phyloP scores from a whole-genome alignment of 2,113 vertebrate species.

The Alethe diademata region DNA sequence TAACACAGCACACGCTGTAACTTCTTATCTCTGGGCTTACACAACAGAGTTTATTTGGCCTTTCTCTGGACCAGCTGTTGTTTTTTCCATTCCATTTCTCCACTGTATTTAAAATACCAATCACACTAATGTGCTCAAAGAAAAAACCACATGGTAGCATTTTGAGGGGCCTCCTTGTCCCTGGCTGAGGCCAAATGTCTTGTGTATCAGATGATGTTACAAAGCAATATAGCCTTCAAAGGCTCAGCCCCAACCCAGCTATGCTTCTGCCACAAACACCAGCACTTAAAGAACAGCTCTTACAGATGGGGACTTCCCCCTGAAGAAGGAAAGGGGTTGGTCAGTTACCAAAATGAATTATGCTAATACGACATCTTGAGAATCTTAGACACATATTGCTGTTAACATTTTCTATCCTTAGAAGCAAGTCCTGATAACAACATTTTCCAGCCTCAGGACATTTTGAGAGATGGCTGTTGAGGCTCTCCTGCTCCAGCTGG shows the following conservation, averaged over 20 bases:
- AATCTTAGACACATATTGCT: not conserved
- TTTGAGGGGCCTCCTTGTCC: not conserved
- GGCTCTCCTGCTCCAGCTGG: not conserved
- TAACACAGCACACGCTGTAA: not conserved
- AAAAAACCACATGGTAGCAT: not conserved
- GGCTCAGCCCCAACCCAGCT: not conserved
- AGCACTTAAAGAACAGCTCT: not conserved
- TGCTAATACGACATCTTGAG: not conserved
- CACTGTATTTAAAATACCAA: not conserved
- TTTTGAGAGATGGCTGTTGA: not conserved
- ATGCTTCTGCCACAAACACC: not conserved
- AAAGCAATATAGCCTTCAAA: not conserved
- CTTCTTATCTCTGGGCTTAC: not conserved
- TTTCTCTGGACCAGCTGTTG: not conserved
- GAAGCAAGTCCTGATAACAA: not conserved
- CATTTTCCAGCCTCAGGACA: not conserved
- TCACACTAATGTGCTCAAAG: not conserved
- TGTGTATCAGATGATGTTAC: not conserved
- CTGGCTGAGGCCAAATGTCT: not conserved
- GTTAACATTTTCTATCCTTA: not conserved
- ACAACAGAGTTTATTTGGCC: not conserved
- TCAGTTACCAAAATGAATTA: not conserved
- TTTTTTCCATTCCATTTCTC: not conserved
- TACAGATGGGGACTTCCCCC: not conserved
- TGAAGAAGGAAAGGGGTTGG: not conserved